Base-by-base conservation (phyloP, 2,113 vertebrate genomes). In the Rhea pennata region DNA sequence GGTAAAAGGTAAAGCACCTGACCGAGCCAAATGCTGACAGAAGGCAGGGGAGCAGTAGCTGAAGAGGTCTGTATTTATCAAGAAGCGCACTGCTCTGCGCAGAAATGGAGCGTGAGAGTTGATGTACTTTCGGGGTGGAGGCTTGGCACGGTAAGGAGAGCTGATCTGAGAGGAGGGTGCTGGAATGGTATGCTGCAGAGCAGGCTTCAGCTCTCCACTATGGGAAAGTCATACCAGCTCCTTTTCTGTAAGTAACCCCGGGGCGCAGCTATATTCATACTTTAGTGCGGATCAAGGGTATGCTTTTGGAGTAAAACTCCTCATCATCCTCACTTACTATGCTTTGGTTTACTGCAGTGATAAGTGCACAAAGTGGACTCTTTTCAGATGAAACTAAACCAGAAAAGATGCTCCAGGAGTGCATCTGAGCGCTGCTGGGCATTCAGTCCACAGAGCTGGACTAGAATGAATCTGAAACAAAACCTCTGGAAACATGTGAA, bases 21-120 rank as follows among this genome's bases (percentile, higher is more conserved):
- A 64, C 22, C 48, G 40, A 89, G 51, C 23, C 54, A 64, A 50
- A 29, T 31, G 22, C 62, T 80, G 39, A 31, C 36, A 40, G 66
- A 69, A 89, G 36, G 46, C 44, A 74, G 2, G 21, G 2, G 1
- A 54, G 11, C 0, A 0, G 50, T 46, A 89, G 91, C 22, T 12
- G 26, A 59, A 61, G 79, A 84, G 12, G 17, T n/a, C 66, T 26
- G 3, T 10, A 8, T 26, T 44, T 67, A 33, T 62, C 27, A 15
- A 19, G 62, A 76, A 13, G 39, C 16, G n/a, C 51, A 26, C 1
- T 74, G 33, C 21, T 61, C 27, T 26, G 50, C 74, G 59, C 62
- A 71, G 22, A 54, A 91, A 56, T 7, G n/a, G 29, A 93, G 64
- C 3, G 7, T 31, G 64, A 75, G 42, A 72, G 46, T 17, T n/a